phyloP scores from a whole-genome alignment of 2,888 invertebrate genomes.

The Parnassius apollo region DNA sequence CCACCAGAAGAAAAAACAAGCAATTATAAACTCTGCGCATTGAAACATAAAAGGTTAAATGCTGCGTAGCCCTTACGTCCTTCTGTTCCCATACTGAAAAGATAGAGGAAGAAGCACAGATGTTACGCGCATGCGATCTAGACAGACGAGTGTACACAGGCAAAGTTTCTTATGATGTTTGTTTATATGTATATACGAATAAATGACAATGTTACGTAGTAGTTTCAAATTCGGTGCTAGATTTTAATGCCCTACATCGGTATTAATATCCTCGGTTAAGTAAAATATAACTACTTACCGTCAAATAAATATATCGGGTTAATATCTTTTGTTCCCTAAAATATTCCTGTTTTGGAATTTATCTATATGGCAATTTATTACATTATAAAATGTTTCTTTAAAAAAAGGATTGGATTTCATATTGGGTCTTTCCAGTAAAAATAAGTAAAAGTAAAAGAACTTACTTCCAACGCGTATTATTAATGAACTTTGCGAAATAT shows the following conservation, averaged over 20 bases:
- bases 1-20: constrained; percentile 14
- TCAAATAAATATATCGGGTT: too few species aligned
- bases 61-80: constrained; percentile 29
- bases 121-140: constrained; percentile 77
- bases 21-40: constrained; percentile 33
- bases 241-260: constrained; percentile 48
- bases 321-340: too few species aligned
- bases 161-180: constrained; percentile 29
- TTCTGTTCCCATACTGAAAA: constrained; percentile 38
- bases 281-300: too few species aligned
- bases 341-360: too few species aligned
- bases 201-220: constrained; percentile 53
- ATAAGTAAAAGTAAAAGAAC: too few species aligned
- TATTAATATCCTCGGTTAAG: too few species aligned
- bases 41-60: constrained; percentile 26
- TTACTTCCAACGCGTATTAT: too few species aligned
- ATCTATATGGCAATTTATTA: too few species aligned
- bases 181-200: constrained; percentile 31
- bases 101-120: constrained; percentile 70
- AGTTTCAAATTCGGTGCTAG: constrained; percentile 59
- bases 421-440: too few species aligned
- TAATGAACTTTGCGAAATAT: too few species aligned
- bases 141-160: constrained; percentile 41
- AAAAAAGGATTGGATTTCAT: too few species aligned
- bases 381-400: too few species aligned